These are phyloP conservation scores for Hydroisotoma schaefferi DNA, from an alignment of 2,888 invertebrate genomes.

Conservation along the genomic window DNA sequence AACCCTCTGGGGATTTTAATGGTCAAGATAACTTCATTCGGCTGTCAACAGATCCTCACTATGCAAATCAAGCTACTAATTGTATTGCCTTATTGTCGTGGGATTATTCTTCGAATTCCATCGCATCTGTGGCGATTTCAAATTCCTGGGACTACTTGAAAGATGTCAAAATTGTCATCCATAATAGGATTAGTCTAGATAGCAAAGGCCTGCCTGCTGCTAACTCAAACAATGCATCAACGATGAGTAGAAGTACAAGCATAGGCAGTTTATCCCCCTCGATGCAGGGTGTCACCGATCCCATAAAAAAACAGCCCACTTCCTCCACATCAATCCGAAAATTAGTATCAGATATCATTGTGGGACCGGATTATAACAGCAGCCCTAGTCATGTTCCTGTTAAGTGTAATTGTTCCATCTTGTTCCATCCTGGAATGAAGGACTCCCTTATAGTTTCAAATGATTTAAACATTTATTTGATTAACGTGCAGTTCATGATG, in stretches of 20 bases:
- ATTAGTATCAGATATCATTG: slow-evolving; percentile 47
- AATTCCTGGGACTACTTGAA: slow-evolving; percentile 33
- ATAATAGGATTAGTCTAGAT: slow-evolving; percentile 1
- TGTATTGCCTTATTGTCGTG: slow-evolving; percentile 35
- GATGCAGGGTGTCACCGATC: slow-evolving; percentile 3
- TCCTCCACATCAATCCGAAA: slow-evolving; percentile 42
- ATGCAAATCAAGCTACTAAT: slow-evolving; percentile 22
- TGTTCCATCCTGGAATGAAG: slow-evolving; percentile 41
- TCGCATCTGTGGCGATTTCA: slow-evolving; percentile 18
- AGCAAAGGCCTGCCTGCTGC: slow-evolving; percentile 21
- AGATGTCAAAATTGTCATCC: slow-evolving; percentile 3
- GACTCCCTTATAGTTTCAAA: slow-evolving; percentile 41
- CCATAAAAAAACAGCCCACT: slow-evolving; percentile 21
- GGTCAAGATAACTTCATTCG: slow-evolving; percentile 20
- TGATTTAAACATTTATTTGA: slow-evolving; percentile 32
- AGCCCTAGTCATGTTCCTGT: slow-evolving; percentile 20
- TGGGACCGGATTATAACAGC: slow-evolving; percentile 37
- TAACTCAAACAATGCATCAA: slow-evolving; percentile 11
- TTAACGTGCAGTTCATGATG: slow-evolving; percentile 43
- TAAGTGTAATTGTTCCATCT: slow-evolving; percentile 18
- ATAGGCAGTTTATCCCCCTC: slow-evolving; percentile 22
- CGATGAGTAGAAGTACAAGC: slow-evolving; percentile 16
- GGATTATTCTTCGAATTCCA: slow-evolving; percentile 9
- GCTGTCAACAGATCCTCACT: slow-evolving; percentile 37
- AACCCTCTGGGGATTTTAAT: not conserved